Conservation (phyloP, 2,113 vertebrate genomes). For the Gila orcuttii region DNA sequence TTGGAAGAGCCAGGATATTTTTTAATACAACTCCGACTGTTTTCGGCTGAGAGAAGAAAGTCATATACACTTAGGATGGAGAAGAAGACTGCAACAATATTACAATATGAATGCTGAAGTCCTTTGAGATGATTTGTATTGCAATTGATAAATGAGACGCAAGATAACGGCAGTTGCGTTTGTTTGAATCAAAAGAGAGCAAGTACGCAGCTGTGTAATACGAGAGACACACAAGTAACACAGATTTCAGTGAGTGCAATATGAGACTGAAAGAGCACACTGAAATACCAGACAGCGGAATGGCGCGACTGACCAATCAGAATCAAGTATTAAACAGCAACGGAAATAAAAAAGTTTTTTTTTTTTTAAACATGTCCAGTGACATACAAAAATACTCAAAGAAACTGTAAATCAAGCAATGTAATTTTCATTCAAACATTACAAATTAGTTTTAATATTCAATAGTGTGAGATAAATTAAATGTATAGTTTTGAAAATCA, state of each 20-base stretch:
- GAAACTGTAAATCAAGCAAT: not conserved
- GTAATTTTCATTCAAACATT: not conserved
- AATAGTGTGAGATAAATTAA: not conserved
- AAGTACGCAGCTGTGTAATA: not conserved
- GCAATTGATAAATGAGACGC: not conserved
- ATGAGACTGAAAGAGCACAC: too few relatives aligned
- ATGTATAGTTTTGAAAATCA: not conserved
- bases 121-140: not conserved
- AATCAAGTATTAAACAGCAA: not conserved
- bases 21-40: too few relatives aligned
- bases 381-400: not conserved
- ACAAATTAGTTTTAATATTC: not conserved
- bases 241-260: not conserved
- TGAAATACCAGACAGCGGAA: too few relatives aligned
- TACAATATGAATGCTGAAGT: not conserved
- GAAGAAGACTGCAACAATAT: not conserved
- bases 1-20: too few relatives aligned
- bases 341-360: too few relatives aligned
- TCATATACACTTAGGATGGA: too few relatives aligned
- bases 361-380: not conserved
- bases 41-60: too few relatives aligned
- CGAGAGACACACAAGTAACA: not conserved
- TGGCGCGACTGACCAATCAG: not conserved
- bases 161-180: not conserved
- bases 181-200: not conserved